These are phyloP conservation scores for Drosophila paulistorum DNA, from an alignment of 1,140 invertebrate genomes.

Conservation along the genomic window DNA sequence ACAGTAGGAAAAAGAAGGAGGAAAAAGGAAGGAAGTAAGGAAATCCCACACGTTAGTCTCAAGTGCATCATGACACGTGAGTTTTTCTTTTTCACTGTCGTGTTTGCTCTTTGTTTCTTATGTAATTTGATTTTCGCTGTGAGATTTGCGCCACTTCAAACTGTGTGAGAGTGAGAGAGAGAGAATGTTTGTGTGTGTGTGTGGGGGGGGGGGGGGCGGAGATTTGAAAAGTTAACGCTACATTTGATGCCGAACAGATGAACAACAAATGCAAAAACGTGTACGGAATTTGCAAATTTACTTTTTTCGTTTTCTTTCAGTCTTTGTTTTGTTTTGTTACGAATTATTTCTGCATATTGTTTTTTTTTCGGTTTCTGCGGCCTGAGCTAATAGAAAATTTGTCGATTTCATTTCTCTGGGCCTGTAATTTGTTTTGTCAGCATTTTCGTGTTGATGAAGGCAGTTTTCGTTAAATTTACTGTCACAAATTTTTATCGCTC, in stretches of 20 bases:
- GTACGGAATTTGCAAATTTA: constrained; percentile 60
- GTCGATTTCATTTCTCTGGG: constrained; percentile 37
- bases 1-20: constrained; percentile 21
- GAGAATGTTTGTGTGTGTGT: neutral
- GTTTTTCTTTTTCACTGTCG: constrained; percentile 41
- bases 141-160: constrained; percentile 48
- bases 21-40: constrained; percentile 11
- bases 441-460: constrained; percentile 21
- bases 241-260: constrained; percentile 60
- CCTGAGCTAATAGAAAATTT: constrained; percentile 49
- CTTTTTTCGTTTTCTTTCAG: constrained; percentile 32
- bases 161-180: neutral
- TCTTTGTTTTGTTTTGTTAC: constrained; percentile 1
- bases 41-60: constrained; percentile 67
- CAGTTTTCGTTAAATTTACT: constrained; percentile 62
- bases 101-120: constrained; percentile 46
- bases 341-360: constrained; percentile 40
- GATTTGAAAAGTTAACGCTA: constrained; percentile 64
- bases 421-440: constrained; percentile 40
- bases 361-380: neutral
- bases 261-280: constrained; percentile 61
- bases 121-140: constrained; percentile 71
- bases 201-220: no score
- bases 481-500: constrained; percentile 48
- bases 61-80: constrained; percentile 77